Base-by-base conservation (phyloP, 2,888 invertebrate species). In the Esperia sulphurella region DNA sequence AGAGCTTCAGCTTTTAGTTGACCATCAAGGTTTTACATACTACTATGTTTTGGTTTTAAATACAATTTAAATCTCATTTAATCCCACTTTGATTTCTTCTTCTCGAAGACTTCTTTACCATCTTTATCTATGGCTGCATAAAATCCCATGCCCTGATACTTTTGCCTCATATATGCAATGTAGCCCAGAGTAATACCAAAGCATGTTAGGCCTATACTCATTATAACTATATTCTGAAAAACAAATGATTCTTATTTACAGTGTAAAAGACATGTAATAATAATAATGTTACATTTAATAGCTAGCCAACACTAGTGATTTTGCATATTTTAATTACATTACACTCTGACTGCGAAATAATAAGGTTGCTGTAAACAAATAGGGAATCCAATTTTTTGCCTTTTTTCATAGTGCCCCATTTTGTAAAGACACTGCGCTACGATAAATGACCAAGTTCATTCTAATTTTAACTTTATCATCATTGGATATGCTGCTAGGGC, bases 81-180 rank as follows among this genome's bases (percentile, higher is more conserved):
- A 68, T 95, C 93, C 96, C 96, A 96, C 77, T 93, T 95, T 0
- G 95, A 96, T 71, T 92, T 92, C 73, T 92, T 94, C 71, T 94
- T 95, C 58, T 93, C 90, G 75, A 94, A 94, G 46, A 92, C 89
- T 80, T 95, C 94, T 61, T 92, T 91, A 5, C 96, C 97, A 72
- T 97, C 95, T 55, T 94, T 91, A 69, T 93, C 92, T 13, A 96
- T 86, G 0, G 96, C 95, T 29, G 94, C 88, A 80, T 97, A 97
- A 71, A 94, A 96, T 39, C 95, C 95, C 82, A 95, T 91, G 28
- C 91, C 90, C 79, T 95, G 94, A 74, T 95, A 95, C 76, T 94
- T 95, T 45, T 91, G 90, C 57, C 95, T 92, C 96, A 97, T 96
- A 68, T 97, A 97, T 3, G 94, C 91, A 52, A 98, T 93, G 71